phyloP scores from a whole-genome alignment of 2,113 vertebrate genomes.

The Mesocricetus auratus region DNA sequence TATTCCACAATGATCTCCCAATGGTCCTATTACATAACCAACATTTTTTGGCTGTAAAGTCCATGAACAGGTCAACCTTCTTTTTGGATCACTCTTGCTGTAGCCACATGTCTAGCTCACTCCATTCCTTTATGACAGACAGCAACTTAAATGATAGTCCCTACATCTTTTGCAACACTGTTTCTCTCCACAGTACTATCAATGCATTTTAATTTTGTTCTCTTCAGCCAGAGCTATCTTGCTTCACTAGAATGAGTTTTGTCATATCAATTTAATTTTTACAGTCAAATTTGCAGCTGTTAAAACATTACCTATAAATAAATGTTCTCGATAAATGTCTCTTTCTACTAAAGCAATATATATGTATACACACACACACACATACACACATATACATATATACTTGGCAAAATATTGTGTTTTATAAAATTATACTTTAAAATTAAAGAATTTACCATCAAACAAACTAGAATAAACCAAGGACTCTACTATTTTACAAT shows the following conservation, averaged over 20 bases:
- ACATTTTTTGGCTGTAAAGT: neutral
- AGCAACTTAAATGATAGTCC: neutral
- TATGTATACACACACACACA: neutral
- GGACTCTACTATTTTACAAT: neutral
- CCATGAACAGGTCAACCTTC: neutral
- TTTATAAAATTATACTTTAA: slow-evolving; percentile 50
- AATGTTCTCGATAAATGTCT: neutral
- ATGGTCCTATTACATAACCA: neutral
- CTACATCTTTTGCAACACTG: neutral
- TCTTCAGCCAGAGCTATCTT: neutral
- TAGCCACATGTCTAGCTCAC: neutral
- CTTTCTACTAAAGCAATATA: neutral
- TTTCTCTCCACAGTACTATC: slow-evolving; percentile 30
- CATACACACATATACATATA: neutral
- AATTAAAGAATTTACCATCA: neutral
- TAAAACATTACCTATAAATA: slow-evolving; percentile 22
- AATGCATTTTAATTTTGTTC: neutral
- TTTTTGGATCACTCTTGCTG: neutral
- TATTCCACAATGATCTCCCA: neutral
- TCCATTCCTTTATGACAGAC: neutral
- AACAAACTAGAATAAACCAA: neutral
- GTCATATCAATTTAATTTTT: neutral
- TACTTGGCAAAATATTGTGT: neutral
- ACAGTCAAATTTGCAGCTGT: neutral
- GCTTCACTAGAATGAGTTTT: neutral